Evolutionary conservation across 2,113 vertebrate species (phyloP).

Genomic region (Rallus limicola): DNA sequence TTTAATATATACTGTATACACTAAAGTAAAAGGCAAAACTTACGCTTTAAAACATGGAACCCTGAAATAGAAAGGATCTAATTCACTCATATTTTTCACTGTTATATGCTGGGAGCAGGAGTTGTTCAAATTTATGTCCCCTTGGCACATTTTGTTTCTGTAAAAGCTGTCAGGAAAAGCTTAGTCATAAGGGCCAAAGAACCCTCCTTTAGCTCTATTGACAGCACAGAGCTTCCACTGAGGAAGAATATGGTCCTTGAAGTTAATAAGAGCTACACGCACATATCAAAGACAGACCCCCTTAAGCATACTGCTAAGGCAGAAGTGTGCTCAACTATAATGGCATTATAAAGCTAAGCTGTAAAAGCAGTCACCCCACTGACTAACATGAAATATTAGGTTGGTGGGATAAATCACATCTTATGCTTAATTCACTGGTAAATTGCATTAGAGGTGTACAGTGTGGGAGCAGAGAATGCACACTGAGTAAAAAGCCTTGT

Average conservation of each 20-base stretch:
- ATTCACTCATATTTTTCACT: neutral
- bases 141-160: neutral
- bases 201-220: neutral
- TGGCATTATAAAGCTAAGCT: slow-evolving; percentile 37
- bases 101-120: neutral
- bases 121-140: neutral
- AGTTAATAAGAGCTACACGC: neutral
- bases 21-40: neutral
- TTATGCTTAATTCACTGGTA: slow-evolving; percentile 65
- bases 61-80: neutral
- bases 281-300: slow-evolving; percentile 25
- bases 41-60: neutral
- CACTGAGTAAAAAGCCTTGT: slow-evolving; percentile 52
- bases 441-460: slow-evolving; percentile 57
- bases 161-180: neutral
- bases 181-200: neutral
- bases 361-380: slow-evolving; percentile 46
- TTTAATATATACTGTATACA: neutral
- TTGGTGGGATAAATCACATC: slow-evolving; percentile 59
- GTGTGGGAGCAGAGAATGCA: slow-evolving; percentile 42
- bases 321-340: slow-evolving; percentile 5
- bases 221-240: neutral
- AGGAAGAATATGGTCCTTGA: slow-evolving; percentile 3
- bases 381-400: slow-evolving; percentile 64
- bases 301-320: slow-evolving; percentile 19